These are phyloP conservation scores for Ovibos moschatus DNA, from an alignment of 2,113 vertebrate genomes.

Conservation along the genomic window DNA sequence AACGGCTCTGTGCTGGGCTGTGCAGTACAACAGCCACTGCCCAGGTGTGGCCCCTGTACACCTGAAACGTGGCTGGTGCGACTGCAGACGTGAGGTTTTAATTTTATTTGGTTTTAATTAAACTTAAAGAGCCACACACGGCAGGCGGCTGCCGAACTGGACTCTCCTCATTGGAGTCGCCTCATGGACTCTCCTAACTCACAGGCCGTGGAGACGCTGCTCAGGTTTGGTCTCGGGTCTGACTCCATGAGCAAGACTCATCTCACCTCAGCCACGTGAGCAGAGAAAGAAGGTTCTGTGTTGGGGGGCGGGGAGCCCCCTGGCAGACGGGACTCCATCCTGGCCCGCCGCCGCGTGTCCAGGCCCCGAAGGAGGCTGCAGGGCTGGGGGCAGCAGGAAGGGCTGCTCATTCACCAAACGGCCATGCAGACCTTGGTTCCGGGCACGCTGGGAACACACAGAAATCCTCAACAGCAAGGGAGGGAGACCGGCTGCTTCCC, in stretches of 20 bases:
- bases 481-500: no score
- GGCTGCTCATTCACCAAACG: fast-evolving
- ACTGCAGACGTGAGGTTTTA: neutral
- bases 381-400: no score
- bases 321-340: no score
- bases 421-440: no score
- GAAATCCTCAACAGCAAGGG: neutral
- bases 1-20: neutral
- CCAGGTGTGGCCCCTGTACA: neutral
- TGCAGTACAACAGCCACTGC: no score
- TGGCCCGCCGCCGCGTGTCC: fast-evolving
- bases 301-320: neutral
- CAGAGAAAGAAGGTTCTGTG: neutral
- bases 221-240: neutral
- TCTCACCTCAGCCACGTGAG: neutral
- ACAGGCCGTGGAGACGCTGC: neutral
- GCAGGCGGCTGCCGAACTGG: fast-evolving
- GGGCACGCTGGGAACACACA: no score
- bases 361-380: neutral
- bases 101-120: neutral
- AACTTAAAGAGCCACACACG: neutral
- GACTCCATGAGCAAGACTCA: neutral
- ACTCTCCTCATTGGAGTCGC: no score
- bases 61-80: neutral
- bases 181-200: neutral